These are phyloP conservation scores for Coregonus clupeaformis DNA, from an alignment of 2,113 vertebrate genomes.

Conservation along the genomic window DNA sequence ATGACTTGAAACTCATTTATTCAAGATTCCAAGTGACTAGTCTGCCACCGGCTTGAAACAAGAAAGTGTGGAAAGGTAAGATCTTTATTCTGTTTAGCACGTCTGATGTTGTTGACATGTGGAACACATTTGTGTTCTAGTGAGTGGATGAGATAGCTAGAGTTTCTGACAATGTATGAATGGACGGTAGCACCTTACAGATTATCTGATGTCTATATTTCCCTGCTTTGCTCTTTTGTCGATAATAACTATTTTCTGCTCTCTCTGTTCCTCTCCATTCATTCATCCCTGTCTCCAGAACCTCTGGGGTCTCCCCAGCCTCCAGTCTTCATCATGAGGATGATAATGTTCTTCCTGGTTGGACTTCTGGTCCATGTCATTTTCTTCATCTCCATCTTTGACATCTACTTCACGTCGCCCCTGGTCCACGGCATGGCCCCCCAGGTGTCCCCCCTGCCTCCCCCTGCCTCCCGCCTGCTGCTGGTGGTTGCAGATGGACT, in stretches of 20 bases:
- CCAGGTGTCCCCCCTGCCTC: conserved; percentile 70
- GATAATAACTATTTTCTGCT: not conserved
- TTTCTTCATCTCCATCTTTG: conserved; percentile 94
- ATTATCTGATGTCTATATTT: not conserved
- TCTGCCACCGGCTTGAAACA: not conserved
- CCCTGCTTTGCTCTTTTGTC: not conserved
- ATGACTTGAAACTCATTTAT: conserved; percentile 32
- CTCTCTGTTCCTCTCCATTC: not conserved
- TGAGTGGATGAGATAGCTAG: no score
- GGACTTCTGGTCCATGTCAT: conserved; percentile 87
- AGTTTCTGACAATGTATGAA: no score
- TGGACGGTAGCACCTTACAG: no score
- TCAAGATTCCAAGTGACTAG: conserved; percentile 1
- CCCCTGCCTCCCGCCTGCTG: conserved; percentile 87
- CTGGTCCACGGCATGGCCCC: conserved; percentile 94
- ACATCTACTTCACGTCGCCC: conserved; percentile 98
- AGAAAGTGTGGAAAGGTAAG: conserved; percentile 42
- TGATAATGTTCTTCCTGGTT: conserved; percentile 80
- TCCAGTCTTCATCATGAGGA: conserved; percentile 60
- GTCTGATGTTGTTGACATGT: no score
- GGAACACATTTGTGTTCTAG: no score
- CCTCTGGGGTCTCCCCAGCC: conserved; percentile 7
- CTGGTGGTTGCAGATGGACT: conserved; percentile 92
- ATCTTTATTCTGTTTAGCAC: not conserved
- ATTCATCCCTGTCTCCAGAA: not conserved